Conservation (phyloP, 2,797 vertebrate species). For the Tokudaia tokunoshimensis region DNA sequence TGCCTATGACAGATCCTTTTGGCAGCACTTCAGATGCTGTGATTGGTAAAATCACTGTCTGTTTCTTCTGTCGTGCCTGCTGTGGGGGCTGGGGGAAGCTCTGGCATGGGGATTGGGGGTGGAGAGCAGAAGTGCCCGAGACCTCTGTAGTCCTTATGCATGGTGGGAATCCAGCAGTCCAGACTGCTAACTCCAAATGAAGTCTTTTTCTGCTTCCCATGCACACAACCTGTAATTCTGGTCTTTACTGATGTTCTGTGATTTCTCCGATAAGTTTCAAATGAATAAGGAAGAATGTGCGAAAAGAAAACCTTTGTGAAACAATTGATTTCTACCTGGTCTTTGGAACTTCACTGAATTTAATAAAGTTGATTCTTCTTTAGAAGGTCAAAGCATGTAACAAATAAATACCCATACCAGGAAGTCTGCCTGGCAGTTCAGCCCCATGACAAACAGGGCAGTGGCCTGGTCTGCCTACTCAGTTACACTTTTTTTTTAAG, state of each 20-base stretch:
- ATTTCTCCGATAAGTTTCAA: constrained; percentile 59
- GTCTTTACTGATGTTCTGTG: constrained; percentile 52
- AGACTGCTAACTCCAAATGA: not conserved
- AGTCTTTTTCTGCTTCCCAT: constrained; percentile 46
- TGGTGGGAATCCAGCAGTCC: constrained; percentile 28
- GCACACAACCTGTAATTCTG: constrained; percentile 63
- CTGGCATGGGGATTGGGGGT: not conserved
- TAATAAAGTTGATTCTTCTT: constrained; percentile 46
- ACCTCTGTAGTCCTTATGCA: not conserved
- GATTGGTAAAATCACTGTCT: constrained; percentile 91
- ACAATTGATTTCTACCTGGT: constrained; percentile 12
- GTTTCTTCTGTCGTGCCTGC: constrained; percentile 70
- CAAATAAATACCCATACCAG: not conserved
- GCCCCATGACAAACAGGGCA: not conserved
- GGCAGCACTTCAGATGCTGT: constrained; percentile 91
- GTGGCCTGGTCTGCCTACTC: not conserved
- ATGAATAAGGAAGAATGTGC: constrained; percentile 27
- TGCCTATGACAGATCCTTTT: constrained; percentile 94
- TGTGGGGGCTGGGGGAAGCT: not conserved
- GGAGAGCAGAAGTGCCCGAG: not conserved
- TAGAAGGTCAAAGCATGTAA: not conserved
- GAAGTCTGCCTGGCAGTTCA: not conserved
- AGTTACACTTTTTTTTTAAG: constrained; percentile 21
- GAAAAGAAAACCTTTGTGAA: constrained; percentile 46
- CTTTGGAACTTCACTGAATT: constrained; percentile 7